A percentile compares a stretch with the other conserved stretches of the same genome.
phyloP scores from a whole-genome alignment of 2,888 invertebrate species.

The Pinctada fucata region DNA sequence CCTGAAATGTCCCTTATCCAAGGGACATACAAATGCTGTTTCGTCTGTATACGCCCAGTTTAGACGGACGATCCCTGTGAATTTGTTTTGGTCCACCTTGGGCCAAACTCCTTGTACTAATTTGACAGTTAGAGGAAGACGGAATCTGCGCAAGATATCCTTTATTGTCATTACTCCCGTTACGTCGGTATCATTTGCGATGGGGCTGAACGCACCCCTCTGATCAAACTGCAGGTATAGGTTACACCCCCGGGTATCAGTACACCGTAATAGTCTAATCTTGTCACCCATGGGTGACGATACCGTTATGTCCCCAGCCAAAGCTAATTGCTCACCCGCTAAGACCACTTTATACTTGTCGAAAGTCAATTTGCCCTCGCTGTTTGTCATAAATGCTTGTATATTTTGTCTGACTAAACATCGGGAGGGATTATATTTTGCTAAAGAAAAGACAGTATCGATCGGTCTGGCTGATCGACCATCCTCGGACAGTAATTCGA shows the following conservation, averaged over 20 bases:
- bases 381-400: conserved; percentile 68
- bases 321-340: conserved; percentile 73
- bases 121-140: conserved; percentile 93
- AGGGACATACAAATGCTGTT: conserved; percentile 72
- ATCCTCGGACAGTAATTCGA: conserved; percentile 95
- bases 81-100: conserved; percentile 77
- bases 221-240: conserved; percentile 90
- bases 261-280: conserved; percentile 87
- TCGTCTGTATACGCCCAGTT: conserved; percentile 73
- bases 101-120: conserved; percentile 94
- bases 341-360: conserved; percentile 64
- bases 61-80: conserved; percentile 71
- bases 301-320: conserved; percentile 66
- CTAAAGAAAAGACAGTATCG: conserved; percentile 90
- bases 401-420: conserved; percentile 85
- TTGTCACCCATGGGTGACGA: conserved; percentile 55
- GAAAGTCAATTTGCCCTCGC: conserved; percentile 66
- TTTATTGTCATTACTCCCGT: conserved; percentile 95
- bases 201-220: conserved; percentile 92
- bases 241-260: conserved; percentile 89
- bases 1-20: conserved; percentile 72
- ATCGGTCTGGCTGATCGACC: conserved; percentile 93
- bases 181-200: conserved; percentile 95
- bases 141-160: conserved; percentile 88
- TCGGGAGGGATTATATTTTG: conserved; percentile 78